Base-by-base conservation (phyloP, 2,113 vertebrate species). In the Elephas maximus region DNA sequence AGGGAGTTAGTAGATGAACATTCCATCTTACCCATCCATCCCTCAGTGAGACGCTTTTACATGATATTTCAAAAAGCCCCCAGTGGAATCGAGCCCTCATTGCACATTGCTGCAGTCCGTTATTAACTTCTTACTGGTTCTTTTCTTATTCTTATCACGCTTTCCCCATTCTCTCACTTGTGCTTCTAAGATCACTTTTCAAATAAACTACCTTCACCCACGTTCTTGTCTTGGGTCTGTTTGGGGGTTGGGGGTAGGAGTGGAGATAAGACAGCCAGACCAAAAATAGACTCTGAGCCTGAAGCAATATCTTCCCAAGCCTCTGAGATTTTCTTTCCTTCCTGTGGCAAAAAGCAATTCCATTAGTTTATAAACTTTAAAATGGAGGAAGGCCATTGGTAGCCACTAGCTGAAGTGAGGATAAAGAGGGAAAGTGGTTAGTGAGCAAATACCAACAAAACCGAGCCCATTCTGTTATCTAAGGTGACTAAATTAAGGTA, bases 271-370 rank as follows among this genome's bases (percentile, higher is more conserved):
- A 81, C 7, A 74, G 20, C 15, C 48, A 65, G 44, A 65, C 2
- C 80, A 48, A 80, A 74, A n/a, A 41, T 24, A 69, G 73, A 48
- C 57, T 93, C 48, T 44, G 37, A 85, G 28, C 20, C 21, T n/a
- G 37, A 92, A 94, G 60, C 24, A 76, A 62, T 60, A 71, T 51
- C 63, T 57, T 69, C 26, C 41, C 18, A 20, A 17, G 1, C 26
- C 18, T 83, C 48, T 85, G 74, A 82, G 65, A 87, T 84, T 73
- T 82, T 83, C 82, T 89, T 84, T 92, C 60, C 33, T 83, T 88
- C 45, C 14, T 44, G 6, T 33, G 65, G 7, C 62, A 93, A 78
- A 51, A 93, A 77, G 37, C n/a, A 95, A 60, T 90, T 94, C 45
- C 62, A 41, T 83, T 88, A 62, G 14, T 51, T 67, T 82, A 6